Evolutionary conservation across 1,140 invertebrate species (phyloP), one percentile per base, ranked within the genome.

Genomic region (Geopemphigus sp.): DNA sequence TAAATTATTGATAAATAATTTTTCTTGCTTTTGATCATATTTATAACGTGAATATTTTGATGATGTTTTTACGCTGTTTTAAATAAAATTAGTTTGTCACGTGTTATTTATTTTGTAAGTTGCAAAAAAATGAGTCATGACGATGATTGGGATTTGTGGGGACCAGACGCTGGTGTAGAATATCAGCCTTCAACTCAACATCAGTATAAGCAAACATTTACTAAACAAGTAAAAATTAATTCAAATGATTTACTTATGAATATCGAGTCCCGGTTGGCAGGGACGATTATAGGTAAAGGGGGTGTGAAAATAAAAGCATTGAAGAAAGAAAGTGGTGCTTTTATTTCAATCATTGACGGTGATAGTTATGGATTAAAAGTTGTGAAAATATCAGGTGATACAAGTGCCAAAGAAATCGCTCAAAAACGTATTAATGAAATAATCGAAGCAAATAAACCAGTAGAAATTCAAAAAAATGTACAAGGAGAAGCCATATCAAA

Each of bases 261-360:
- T 10, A 78, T 87, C 10, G 82, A 84, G 5, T 82, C 82, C 3
- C 63, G 47, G 6, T 84, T 85, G 82, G 82, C 88, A 56, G 87
- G 87, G 8, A 86, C 83, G 83, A 81, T 89, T 12, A 87, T 88
- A 72, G 93, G 93, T 0, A 90, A 88, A 85, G 90, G 91, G 54
- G 93, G 93, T 1, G 87, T 86, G 2, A 93, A 92, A 85, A 94
- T 94, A n/a, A 88, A 87, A 83, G 91, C 93, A 82, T 83, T 95
- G 0, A 87, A 93, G 85, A 87, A 87, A n/a, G 84, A 88, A 61
- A 90, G 87, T 83, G 87, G 87, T 5, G 88, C 89, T 32, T 85
- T 83, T 73, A 90, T 91, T 68, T 87, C 86, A 66, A 87, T 90
- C 83, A 82, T 72, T 11, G 78, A 80, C 15, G 45, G 29, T 54